These are phyloP conservation scores for Bombus fervidus DNA, from an alignment of 1,140 invertebrate genomes.

Conservation along the genomic window DNA sequence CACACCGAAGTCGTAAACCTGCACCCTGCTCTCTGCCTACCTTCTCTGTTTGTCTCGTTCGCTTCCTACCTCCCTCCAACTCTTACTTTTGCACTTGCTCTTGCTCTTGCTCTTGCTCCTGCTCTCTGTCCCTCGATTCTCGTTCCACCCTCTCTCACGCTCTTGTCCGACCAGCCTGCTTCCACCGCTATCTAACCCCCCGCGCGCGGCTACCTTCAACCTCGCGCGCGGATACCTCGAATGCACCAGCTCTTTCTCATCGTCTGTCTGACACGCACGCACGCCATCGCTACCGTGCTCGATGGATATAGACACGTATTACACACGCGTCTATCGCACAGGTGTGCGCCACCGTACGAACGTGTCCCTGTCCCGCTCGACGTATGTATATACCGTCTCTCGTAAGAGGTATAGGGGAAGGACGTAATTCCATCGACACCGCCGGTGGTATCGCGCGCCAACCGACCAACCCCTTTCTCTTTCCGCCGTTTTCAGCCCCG, in stretches of 20 bases:
- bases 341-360: not conserved
- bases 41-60: conserved; percentile 50
- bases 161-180: conserved; percentile 59
- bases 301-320: conserved; percentile 59
- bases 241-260: conserved; percentile 75
- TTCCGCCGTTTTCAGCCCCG: conserved; percentile 6
- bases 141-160: conserved; percentile 54
- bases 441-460: conserved; percentile 61
- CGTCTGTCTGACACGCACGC: conserved; percentile 75
- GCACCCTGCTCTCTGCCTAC: conserved; percentile 66
- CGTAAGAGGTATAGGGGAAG: conserved; percentile 54
- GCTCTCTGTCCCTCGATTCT: conserved; percentile 26
- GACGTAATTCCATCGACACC: conserved; percentile 69
- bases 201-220: conserved; percentile 55
- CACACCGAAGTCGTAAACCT: conserved; percentile 78
- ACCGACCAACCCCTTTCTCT: conserved; percentile 36
- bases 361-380: conserved; percentile 11
- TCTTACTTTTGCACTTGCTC: conserved; percentile 46
- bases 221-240: conserved; percentile 66
- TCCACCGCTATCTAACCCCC: conserved; percentile 12
- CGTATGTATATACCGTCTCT: conserved; percentile 57
- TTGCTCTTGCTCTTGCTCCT: conserved; percentile 20
- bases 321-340: not conserved
- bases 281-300: conserved; percentile 66
- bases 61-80: conserved; percentile 45